phyloP scores from a whole-genome alignment of 35 echinoderm and acorn worm genomes.

The Amphiura filiformis region DNA sequence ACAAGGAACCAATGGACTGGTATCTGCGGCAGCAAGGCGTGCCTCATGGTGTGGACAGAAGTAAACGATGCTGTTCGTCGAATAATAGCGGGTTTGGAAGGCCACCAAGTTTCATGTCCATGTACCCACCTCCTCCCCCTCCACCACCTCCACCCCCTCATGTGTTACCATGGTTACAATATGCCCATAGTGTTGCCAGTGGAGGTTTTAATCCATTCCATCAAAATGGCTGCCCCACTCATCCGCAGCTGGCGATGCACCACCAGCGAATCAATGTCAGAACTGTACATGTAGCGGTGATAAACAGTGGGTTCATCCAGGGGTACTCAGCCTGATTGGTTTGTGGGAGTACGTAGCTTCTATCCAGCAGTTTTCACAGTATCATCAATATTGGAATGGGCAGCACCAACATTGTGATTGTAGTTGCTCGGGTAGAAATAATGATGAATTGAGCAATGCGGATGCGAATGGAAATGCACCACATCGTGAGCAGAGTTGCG shows the following conservation, averaged over 20 bases:
- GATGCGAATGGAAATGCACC: not conserved
- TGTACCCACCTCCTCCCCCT: not conserved
- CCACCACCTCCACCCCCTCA: not conserved
- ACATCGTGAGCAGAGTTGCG: not conserved
- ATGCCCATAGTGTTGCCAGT: not conserved
- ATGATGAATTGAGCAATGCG: no score
- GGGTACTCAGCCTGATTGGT: not conserved
- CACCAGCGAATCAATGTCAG: not conserved
- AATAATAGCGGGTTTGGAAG: not conserved
- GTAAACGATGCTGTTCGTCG: not conserved
- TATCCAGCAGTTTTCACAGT: not conserved
- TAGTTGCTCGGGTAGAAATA: not conserved
- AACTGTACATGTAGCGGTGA: not conserved
- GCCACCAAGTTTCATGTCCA: not conserved
- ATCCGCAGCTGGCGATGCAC: not conserved
- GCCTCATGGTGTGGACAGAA: not conserved
- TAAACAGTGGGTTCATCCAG: slow-evolving; percentile 5
- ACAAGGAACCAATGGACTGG: not conserved
- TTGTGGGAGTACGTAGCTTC: not conserved
- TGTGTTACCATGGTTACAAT: slow-evolving; percentile 3
- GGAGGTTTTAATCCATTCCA: not conserved
- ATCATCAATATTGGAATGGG: not conserved
- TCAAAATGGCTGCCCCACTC: not conserved
- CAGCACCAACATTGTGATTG: not conserved
- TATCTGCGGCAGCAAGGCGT: not conserved